phyloP scores from a whole-genome alignment of 1,140 invertebrate species.

The Notospermus geniculatus region DNA sequence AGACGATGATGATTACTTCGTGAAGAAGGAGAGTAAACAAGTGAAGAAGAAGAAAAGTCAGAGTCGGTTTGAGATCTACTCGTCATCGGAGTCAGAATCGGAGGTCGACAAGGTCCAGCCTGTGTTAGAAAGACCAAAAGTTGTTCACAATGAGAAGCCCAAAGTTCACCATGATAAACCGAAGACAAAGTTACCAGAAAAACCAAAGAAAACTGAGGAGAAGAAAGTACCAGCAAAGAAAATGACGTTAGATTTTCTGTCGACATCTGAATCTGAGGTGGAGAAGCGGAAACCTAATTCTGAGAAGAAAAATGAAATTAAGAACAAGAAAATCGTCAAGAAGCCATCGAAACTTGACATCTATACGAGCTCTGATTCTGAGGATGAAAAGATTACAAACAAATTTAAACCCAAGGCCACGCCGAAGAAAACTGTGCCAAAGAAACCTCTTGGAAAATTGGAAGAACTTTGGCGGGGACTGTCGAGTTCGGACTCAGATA shows the following conservation, averaged over 20 bases:
- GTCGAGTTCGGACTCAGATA: constrained; percentile 27
- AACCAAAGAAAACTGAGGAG: constrained; percentile 20
- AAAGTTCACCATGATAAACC: not conserved
- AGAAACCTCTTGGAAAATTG: constrained; percentile 20
- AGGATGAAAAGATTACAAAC: not conserved
- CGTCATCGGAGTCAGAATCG: constrained; percentile 9
- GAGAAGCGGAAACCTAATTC: constrained; percentile 6
- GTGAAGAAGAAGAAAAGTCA: constrained; percentile 10
- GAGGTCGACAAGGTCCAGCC: not conserved
- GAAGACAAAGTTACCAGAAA: constrained; percentile 11
- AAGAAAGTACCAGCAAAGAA: constrained; percentile 20
- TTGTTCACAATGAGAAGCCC: not conserved
- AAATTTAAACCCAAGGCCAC: not conserved
- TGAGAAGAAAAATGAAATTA: constrained; percentile 13
- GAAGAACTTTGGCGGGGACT: constrained; percentile 20
- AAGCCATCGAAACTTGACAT: constrained; percentile 14
- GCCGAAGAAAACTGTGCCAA: not conserved
- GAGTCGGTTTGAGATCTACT: not conserved
- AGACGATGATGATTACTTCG: constrained; percentile 1
- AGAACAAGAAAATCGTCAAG: constrained; percentile 15
- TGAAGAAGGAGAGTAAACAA: not conserved
- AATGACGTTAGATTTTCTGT: constrained; percentile 21
- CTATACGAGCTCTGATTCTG: not conserved
- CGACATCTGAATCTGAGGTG: constrained; percentile 12
- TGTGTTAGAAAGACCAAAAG: constrained; percentile 4